A percentile compares a stretch with the other conserved stretches of the same genome.
Evolutionary conservation across 2,113 vertebrate species (phyloP).

Genomic region (Eptesicus fuscus): DNA sequence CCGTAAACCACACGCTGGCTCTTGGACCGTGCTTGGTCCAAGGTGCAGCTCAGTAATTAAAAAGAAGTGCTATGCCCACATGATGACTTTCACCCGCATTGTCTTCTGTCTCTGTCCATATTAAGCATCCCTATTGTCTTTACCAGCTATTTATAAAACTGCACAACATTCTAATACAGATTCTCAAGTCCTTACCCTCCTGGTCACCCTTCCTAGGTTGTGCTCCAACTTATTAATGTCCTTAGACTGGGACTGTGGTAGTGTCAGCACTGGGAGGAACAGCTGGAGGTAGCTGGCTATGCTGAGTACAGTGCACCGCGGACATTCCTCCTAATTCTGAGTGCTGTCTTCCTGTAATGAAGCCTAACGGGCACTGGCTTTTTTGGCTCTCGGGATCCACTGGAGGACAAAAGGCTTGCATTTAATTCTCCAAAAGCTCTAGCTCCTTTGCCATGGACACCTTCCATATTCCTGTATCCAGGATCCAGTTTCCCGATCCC

Average conservation of each 20-base stretch:
- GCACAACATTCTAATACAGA: background rate
- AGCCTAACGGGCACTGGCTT: background rate
- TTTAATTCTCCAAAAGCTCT: background rate
- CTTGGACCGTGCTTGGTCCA: background rate
- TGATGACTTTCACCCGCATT: background rate
- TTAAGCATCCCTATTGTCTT: background rate
- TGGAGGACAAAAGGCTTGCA: background rate
- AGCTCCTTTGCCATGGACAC: background rate
- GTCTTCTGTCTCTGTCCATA: background rate
- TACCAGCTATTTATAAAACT: background rate
- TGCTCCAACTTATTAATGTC: background rate
- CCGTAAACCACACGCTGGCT: background rate
- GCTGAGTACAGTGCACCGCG: rapidly evolving
- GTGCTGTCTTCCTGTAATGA: background rate
- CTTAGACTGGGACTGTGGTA: background rate
- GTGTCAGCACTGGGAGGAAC: background rate
- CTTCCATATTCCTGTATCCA: background rate
- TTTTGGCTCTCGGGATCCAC: background rate
- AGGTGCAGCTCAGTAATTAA: background rate
- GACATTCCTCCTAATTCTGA: background rate
- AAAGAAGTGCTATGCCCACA: background rate
- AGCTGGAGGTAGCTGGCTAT: background rate
- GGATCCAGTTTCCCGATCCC: background rate
- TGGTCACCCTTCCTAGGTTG: background rate
- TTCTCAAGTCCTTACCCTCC: background rate